Conservation (phyloP, 2,797 vertebrate species). For the Sebastes kiyomatsui region DNA sequence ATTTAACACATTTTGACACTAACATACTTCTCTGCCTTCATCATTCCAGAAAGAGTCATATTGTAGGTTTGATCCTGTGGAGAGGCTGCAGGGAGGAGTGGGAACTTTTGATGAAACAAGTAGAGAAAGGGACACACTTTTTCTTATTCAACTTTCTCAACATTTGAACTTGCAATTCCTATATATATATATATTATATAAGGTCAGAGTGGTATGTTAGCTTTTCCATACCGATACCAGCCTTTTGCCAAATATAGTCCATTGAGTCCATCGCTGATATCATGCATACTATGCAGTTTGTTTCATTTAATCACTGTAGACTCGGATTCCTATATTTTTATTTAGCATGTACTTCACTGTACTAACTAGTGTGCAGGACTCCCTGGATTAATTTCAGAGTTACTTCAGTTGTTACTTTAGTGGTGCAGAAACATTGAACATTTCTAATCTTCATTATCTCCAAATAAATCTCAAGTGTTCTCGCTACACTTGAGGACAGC, state of each 20-base stretch:
- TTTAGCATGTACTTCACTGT: no score
- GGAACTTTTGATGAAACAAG: conserved; percentile 20
- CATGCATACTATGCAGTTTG: not conserved
- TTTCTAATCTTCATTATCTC: not conserved
- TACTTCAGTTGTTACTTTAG: not conserved
- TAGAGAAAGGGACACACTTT: not conserved
- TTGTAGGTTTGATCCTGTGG: not conserved
- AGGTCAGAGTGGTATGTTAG: not conserved
- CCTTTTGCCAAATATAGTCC: not conserved
- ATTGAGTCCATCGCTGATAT: not conserved
- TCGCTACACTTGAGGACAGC: not conserved
- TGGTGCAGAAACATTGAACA: not conserved
- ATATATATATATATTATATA: not conserved
- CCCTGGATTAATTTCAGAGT: not conserved
- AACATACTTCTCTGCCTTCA: not conserved
- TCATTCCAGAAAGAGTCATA: not conserved
- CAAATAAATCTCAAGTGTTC: not conserved
- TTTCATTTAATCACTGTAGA: not conserved
- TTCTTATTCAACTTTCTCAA: not conserved
- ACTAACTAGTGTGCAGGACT: not conserved
- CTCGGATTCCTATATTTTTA: not conserved
- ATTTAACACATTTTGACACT: not conserved
- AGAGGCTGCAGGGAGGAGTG: not conserved
- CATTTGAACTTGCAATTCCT: not conserved
- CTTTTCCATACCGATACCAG: not conserved